A percentile compares a stretch with the other conserved stretches of the same genome.
These are phyloP conservation scores for Pocillopora verrucosa DNA, from an alignment of 64 coral and sea anemone species.

Conservation along the genomic window DNA sequence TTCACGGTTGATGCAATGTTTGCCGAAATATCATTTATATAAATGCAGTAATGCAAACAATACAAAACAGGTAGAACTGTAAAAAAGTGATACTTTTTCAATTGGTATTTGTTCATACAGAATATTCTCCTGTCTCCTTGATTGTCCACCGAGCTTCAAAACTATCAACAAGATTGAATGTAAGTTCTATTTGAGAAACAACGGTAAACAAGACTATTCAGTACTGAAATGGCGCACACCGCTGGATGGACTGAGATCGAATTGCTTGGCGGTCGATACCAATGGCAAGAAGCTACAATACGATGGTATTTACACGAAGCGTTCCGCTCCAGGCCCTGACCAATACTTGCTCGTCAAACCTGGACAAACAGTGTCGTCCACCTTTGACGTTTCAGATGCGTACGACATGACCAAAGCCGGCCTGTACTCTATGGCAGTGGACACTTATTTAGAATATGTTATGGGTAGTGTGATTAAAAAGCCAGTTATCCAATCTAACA, in stretches of 20 bases:
- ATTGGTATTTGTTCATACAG: background rate
- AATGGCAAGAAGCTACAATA: background rate
- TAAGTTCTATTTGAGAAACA: background rate
- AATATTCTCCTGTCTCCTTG: background rate
- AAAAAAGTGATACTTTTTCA: too few relatives aligned
- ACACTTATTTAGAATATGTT: conserved; percentile 12
- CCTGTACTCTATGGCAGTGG: background rate
- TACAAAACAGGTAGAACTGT: too few relatives aligned
- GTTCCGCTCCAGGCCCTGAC: background rate
- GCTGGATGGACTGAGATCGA: background rate
- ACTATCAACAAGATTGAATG: background rate
- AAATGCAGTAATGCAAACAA: too few relatives aligned
- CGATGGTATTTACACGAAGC: background rate
- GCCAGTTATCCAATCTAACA: too few relatives aligned
- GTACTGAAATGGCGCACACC: conserved; percentile 13
- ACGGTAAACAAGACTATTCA: background rate
- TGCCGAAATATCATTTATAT: too few relatives aligned
- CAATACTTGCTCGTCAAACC: background rate
- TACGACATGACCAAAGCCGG: background rate
- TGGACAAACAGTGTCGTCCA: background rate
- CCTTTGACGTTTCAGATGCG: background rate
- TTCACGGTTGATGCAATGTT: too few relatives aligned
- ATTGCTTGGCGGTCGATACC: background rate
- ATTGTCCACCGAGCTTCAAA: background rate
- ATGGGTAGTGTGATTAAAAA: background rate